Conservation (phyloP, 2,113 vertebrate species). For the Ictidomys tridecemlineatus region DNA sequence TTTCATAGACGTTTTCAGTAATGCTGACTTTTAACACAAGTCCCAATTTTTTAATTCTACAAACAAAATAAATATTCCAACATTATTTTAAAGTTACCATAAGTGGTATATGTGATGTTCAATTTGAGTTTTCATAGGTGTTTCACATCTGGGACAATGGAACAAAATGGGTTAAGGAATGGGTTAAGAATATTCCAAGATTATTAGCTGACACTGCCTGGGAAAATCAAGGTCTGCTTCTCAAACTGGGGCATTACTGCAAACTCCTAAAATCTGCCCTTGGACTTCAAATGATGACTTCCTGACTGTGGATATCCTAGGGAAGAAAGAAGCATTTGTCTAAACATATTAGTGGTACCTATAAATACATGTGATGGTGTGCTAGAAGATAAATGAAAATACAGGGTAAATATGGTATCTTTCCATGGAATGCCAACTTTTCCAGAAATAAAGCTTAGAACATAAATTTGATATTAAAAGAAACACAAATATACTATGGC, state of each 20-base stretch:
- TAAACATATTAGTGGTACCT: not conserved
- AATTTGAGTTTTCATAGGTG: not conserved
- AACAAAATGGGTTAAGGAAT: not conserved
- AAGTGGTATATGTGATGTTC: not conserved
- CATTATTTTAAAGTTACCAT: not conserved
- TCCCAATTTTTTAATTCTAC: not conserved
- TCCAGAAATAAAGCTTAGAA: constrained; percentile 18
- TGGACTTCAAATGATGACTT: not conserved
- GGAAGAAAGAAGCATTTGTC: not conserved
- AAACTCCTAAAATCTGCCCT: not conserved
- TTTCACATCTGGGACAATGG: not conserved
- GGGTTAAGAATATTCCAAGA: not conserved
- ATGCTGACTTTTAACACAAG: not conserved
- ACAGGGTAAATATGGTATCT: not conserved
- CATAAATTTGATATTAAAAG: not conserved
- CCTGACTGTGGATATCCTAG: not conserved
- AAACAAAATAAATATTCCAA: not conserved
- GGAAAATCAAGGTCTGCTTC: not conserved
- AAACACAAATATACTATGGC: not conserved
- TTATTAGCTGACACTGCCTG: not conserved
- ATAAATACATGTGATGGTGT: not conserved
- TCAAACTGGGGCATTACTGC: not conserved
- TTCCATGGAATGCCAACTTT: not conserved
- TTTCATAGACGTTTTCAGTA: not conserved
- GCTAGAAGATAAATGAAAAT: not conserved